phyloP scores from a whole-genome alignment of 2,113 vertebrate species.

The Xenopus borealis region DNA sequence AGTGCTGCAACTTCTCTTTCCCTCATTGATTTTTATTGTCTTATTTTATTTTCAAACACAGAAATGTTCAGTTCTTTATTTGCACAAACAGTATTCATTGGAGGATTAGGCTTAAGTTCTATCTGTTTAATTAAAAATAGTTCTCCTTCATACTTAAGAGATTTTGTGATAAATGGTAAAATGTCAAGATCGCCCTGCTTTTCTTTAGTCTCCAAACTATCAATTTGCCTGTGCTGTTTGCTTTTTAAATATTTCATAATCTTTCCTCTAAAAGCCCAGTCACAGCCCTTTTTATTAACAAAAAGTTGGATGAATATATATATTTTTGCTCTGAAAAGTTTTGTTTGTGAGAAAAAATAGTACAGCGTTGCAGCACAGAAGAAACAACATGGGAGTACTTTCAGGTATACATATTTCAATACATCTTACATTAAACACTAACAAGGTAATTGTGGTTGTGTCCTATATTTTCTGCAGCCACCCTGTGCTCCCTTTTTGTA shows the following conservation, averaged over 20 bases:
- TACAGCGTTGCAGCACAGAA: no score
- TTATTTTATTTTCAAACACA: slow-evolving; percentile 31
- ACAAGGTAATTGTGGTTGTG: no score
- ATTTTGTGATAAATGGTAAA: slow-evolving; percentile 42
- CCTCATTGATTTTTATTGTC: slow-evolving; percentile 41
- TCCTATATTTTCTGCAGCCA: no score
- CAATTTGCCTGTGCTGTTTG: slow-evolving; percentile 38
- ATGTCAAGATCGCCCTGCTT: slow-evolving; percentile 40
- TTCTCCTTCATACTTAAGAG: slow-evolving; percentile 38
- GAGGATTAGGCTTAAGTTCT: slow-evolving; percentile 44
- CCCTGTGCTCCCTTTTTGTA: no score
- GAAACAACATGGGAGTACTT: no score
- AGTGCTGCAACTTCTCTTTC: slow-evolving; percentile 17
- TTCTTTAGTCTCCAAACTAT: slow-evolving; percentile 29
- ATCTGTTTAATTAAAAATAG: slow-evolving; percentile 43
- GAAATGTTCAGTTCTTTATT: slow-evolving; percentile 28
- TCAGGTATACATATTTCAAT: no score
- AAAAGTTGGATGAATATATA: no score
- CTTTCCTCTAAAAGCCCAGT: not conserved
- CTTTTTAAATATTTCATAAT: slow-evolving; percentile 26
- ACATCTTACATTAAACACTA: no score
- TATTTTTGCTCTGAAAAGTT: no score
- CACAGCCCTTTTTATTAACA: no score
- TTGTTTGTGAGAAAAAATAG: no score
- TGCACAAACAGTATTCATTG: slow-evolving; percentile 39